Evolutionary conservation across 2,888 invertebrate genomes (phyloP), one percentile per base, ranked within the genome.

Genomic region (Acanthopleura granulata): DNA sequence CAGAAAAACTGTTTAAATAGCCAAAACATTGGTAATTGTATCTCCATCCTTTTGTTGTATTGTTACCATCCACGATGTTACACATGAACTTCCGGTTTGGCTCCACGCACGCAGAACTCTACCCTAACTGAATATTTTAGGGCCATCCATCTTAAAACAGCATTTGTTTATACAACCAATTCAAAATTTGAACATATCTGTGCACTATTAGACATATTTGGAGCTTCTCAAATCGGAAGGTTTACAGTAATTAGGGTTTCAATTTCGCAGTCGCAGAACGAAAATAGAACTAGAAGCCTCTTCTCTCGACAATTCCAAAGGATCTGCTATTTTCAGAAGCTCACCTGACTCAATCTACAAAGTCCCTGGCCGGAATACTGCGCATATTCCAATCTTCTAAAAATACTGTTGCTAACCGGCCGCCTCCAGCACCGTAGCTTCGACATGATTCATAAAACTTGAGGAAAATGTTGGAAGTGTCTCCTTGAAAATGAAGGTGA

Each of bases 401-500:
- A 66, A 66, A 66, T 14, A 25, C 66, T 66, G 66, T 66, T 66
- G 22, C 16, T 27, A 22, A 66, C 66, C 25, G 66, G 66, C 29
- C 25, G 6, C 66, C 25, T 66, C 66, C 66, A 66, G 25, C 66
- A 66, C 22, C 22, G 66, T 27, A 27, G 25, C 66, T 66, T 66
- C 22, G 66, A 66, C 66, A 66, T 66, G 27, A 22, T 66, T 22
- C 22, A 66, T 27, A 27, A 27, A 66, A 66, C 18, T 27, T 25
- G 22, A 6, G 22, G 16, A 66, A 27, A 22, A 16, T 66, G 4
- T 66, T 27, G 6, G 18, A 6, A 22, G 25, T 27, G 27, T 66
- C 66, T 66, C 66, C 66, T 66, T 66, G 66, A 66, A 66, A 25
- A 66, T 66, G 66, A 66, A 66, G 66, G 66, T 66, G 22, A 66